These are phyloP conservation scores for Thelaira solivaga DNA, from an alignment of 2,888 invertebrate species.

Conservation along the genomic window DNA sequence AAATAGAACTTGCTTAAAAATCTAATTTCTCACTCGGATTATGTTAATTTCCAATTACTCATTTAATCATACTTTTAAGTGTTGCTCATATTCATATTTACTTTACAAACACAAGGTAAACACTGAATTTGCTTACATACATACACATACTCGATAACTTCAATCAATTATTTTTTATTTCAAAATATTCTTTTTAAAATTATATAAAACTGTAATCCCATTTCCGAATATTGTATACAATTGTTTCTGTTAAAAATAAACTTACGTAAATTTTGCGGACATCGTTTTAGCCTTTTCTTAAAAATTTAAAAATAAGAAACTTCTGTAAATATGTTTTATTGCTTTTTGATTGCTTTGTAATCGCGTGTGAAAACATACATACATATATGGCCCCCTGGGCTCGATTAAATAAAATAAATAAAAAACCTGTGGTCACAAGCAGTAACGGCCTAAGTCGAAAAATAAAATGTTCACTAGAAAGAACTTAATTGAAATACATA, in stretches of 20 bases:
- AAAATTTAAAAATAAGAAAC: neutral
- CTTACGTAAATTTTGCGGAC: conserved; percentile 1
- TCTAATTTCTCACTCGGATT: too few species aligned
- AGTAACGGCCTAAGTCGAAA: too few species aligned
- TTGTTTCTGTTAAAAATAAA: neutral
- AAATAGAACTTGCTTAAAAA: too few species aligned
- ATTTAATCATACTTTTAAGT: neutral
- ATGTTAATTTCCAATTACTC: too few species aligned
- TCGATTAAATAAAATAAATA: too few species aligned
- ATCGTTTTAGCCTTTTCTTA: neutral
- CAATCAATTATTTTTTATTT: conserved; percentile 8
- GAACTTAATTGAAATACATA: too few species aligned
- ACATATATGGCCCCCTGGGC: too few species aligned
- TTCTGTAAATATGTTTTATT: conserved; percentile 1
- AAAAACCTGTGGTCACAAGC: too few species aligned
- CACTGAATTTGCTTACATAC: conserved; percentile 3
- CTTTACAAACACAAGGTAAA: conserved; percentile 5
- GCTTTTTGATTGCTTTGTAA: neutral
- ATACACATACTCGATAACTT: conserved; percentile 8
- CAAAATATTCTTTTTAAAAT: conserved; percentile 3
- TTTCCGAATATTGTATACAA: conserved; percentile 18
- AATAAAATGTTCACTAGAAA: too few species aligned
- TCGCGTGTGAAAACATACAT: neutral
- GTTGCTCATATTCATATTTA: neutral
- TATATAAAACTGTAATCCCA: conserved; percentile 24